A percentile compares a stretch with the other conserved stretches of the same genome.
phyloP scores from a whole-genome alignment of 1,140 invertebrate species.

The Potamilus streckersoni region DNA sequence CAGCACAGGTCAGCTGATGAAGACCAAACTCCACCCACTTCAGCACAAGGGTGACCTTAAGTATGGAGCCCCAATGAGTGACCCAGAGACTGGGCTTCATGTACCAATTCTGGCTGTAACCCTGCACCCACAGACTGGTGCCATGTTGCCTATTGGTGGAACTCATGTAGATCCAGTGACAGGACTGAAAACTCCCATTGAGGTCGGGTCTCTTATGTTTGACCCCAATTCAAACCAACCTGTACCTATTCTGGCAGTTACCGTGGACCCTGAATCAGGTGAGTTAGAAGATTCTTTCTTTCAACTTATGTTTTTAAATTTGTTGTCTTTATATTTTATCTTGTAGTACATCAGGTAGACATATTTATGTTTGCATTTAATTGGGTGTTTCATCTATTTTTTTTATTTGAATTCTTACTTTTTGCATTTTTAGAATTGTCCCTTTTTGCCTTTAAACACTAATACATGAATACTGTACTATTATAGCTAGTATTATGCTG shows the following conservation, averaged over 20 bases:
- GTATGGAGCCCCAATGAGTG: constrained; percentile 56
- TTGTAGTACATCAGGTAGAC: no score
- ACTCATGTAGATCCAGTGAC: constrained; percentile 62
- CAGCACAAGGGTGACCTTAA: constrained; percentile 52
- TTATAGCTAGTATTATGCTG: no score
- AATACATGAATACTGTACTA: no score
- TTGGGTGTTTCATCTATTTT: no score
- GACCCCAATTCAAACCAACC: constrained; percentile 54
- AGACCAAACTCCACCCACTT: constrained; percentile 54
- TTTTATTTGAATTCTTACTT: no score
- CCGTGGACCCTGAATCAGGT: constrained; percentile 54
- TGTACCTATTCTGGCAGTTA: constrained; percentile 60
- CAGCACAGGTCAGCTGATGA: constrained; percentile 40
- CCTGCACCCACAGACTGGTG: constrained; percentile 57
- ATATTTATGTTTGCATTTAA: no score
- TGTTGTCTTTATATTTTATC: no score
- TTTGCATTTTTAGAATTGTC: no score
- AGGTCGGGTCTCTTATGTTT: constrained; percentile 62
- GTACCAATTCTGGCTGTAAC: constrained; percentile 63
- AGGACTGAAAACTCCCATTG: constrained; percentile 57
- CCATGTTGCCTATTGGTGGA: constrained; percentile 60
- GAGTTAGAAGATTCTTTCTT: constrained; percentile 4
- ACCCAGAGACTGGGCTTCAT: constrained; percentile 58
- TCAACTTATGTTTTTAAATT: no score
- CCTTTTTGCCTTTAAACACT: no score